Evolutionary conservation across 1,140 invertebrate species (phyloP).

Genomic region (Drosophila cardini): DNA sequence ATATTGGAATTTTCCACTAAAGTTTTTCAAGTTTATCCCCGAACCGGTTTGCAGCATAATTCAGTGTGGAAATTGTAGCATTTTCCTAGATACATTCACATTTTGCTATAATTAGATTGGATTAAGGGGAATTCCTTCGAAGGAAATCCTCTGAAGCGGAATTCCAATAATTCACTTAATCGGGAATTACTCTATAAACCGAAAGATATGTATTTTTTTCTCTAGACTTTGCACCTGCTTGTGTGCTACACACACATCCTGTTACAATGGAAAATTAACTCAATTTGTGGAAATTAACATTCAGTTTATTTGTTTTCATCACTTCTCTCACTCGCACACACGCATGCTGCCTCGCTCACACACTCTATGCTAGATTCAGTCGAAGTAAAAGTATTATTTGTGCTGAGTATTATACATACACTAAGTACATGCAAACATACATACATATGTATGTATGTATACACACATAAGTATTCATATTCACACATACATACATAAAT

Average conservation of each 20-base stretch:
- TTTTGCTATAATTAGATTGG: too few relatives aligned
- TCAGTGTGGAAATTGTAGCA: too few relatives aligned
- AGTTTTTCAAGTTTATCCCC: too few relatives aligned
- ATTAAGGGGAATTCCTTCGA: too few relatives aligned
- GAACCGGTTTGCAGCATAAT: too few relatives aligned
- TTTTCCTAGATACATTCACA: too few relatives aligned
- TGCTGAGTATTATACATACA: constrained; percentile 3
- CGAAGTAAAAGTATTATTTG: constrained; percentile 22
- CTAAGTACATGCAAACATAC: constrained; percentile 8
- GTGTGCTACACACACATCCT: not conserved
- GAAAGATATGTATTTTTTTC: not conserved
- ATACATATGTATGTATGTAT: not conserved
- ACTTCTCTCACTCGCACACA: not conserved
- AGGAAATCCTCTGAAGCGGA: too few relatives aligned
- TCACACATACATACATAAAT: not conserved
- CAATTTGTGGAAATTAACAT: constrained; percentile 3
- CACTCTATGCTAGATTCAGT: not conserved
- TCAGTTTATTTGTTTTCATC: constrained; percentile 9
- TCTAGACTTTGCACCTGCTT: not conserved
- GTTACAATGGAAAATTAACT: not conserved
- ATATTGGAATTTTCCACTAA: too few relatives aligned
- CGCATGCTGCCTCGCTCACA: not conserved
- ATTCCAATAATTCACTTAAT: too few relatives aligned
- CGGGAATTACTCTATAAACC: not conserved
- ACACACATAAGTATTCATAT: constrained; percentile 28